A percentile compares a stretch with the other conserved stretches of the same genome.
Evolutionary conservation across 2,113 vertebrate species (phyloP).

Genomic region (Amblyornis subalaris): DNA sequence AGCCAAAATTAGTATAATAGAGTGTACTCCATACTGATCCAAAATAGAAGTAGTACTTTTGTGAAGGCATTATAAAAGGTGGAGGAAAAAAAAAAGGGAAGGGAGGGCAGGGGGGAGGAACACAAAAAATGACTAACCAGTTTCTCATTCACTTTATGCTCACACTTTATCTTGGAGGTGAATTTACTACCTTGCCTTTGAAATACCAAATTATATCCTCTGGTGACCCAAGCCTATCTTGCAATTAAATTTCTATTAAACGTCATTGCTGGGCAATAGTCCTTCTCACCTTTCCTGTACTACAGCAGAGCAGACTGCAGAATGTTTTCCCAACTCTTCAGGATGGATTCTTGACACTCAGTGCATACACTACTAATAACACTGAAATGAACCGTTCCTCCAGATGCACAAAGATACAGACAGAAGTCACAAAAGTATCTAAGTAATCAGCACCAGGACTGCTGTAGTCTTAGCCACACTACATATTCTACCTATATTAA

Average conservation of each 20-base stretch:
- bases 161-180: background rate
- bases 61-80: background rate
- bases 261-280: background rate
- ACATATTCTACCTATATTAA: background rate
- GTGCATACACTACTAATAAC: background rate
- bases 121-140: background rate
- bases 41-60: background rate
- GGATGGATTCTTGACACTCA: background rate
- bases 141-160: background rate
- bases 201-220: background rate
- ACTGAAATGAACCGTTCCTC: background rate
- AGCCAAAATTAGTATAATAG: background rate
- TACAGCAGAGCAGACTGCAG: background rate
- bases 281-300: background rate
- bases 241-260: background rate
- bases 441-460: background rate
- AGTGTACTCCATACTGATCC: background rate
- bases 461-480: background rate
- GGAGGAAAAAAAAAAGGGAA: background rate
- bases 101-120: fast-evolving
- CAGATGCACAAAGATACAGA: background rate
- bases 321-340: background rate
- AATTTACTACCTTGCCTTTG: background rate
- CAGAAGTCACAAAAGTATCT: background rate
- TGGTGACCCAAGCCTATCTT: background rate